phyloP scores from a whole-genome alignment of 35 echinoderm and acorn worm species.

The Apostichopus japonicus region DNA sequence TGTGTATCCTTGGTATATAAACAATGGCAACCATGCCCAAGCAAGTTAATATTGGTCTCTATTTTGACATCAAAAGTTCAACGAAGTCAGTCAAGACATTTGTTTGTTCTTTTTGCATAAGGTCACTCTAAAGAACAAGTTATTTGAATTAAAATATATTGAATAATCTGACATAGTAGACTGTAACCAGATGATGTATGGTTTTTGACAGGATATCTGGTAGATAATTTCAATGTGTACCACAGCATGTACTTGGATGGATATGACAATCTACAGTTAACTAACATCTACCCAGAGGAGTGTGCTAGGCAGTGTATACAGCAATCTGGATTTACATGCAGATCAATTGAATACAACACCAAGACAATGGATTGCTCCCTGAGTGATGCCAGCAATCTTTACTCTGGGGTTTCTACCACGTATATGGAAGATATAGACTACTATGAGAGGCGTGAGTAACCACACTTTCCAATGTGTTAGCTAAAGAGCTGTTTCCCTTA shows the following conservation, averaged over 20 bases:
- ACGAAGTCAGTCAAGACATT: no score
- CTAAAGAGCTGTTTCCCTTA: no score
- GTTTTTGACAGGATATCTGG: slow-evolving; percentile 67
- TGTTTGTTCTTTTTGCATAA: no score
- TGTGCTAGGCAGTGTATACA: slow-evolving; percentile 75
- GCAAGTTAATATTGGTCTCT: no score
- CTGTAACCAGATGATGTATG: not conserved
- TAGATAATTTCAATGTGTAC: slow-evolving; percentile 72
- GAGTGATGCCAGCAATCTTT: slow-evolving; percentile 61
- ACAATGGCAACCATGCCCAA: no score
- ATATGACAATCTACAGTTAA: slow-evolving; percentile 50
- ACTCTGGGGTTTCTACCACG: not conserved
- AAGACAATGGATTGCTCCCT: slow-evolving; percentile 62
- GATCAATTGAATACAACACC: slow-evolving; percentile 81
- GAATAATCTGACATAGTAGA: no score
- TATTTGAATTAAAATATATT: no score
- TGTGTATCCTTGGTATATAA: no score
- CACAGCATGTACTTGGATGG: slow-evolving; percentile 66
- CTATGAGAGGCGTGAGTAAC: slow-evolving; percentile 61
- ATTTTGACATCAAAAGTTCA: no score
- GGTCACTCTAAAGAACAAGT: no score
- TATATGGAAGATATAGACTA: slow-evolving; percentile 64
- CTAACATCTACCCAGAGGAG: slow-evolving; percentile 81
- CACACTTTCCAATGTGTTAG: not conserved
- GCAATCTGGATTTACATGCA: slow-evolving; percentile 68